Evolutionary conservation across 2,888 invertebrate species (phyloP), one percentile per base, ranked within the genome.

Genomic region (Melanargia galathea): DNA sequence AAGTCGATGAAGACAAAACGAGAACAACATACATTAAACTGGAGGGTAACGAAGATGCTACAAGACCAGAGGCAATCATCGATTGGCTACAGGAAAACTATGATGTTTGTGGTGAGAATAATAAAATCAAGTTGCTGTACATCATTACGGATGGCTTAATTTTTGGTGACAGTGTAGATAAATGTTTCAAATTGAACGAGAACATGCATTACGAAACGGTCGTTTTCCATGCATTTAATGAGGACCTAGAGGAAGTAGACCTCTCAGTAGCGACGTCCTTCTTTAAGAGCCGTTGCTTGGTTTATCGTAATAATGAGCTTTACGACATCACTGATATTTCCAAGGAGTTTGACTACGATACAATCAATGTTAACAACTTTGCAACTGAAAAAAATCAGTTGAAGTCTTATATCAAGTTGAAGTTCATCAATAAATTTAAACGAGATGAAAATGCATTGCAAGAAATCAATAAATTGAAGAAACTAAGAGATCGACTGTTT

Each of bases 371-470:
- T 77, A 65, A 73, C 4, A 80, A 76, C 58, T 79, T 77, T 70
- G 52, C 13, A 22, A 20, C 26, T 0, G 75, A 76, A 67, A 78
- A 69, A 66, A 70, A 77, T 7, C 57, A 60, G 13, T 61, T 80
- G n/a, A 76, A 71, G 45, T 80, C 80, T 59, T 80, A 80, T 55
- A 78, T 80, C 6, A 76, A 69, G 55, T 69, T 77, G 26, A 78
- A 78, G 65, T 77, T 68, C 52, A 70, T 80, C 7, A 75, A 68
- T 30, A 70, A 59, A 61, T 33, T 30, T 0, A 71, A 75, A 70
- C 55, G 45, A 7, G 56, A 76, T 48, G 64, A 55, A 4, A 4
- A 8, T 8, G 30, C 30, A 6, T 30, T 30, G 30, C 30, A 8
- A 30, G 30, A 30, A 30, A 30, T 30, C 30, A 8, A 30, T 8